Conservation (phyloP, 1,140 invertebrate species). For the Drosophila guanche region DNA sequence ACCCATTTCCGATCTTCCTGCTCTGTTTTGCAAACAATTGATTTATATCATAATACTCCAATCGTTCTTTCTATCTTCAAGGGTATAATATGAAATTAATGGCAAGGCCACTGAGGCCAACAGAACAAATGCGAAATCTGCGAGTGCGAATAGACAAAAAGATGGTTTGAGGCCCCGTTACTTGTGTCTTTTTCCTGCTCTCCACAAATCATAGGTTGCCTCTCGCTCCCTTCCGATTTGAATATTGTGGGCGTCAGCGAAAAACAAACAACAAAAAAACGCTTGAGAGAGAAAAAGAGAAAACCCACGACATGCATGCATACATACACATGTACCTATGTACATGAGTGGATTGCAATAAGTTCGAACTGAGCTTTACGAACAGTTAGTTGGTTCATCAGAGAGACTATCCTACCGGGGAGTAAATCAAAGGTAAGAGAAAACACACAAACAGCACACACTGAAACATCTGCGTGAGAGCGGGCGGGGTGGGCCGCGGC, state of each 20-base stretch:
- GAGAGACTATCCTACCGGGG: background rate
- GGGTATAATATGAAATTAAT: conserved; percentile 6
- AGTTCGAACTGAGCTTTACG: background rate
- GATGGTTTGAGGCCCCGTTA: conserved; percentile 5
- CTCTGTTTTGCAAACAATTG: too few relatives aligned
- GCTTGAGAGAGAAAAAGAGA: background rate
- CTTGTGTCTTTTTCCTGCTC: conserved; percentile 9
- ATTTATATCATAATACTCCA: too few relatives aligned
- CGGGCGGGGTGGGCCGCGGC: background rate
- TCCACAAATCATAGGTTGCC: background rate
- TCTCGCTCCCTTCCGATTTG: background rate
- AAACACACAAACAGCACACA: background rate
- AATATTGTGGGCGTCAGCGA: background rate
- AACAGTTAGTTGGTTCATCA: too few relatives aligned
- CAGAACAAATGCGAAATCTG: background rate
- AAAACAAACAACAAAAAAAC: background rate
- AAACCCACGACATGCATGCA: background rate
- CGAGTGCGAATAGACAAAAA: too few relatives aligned
- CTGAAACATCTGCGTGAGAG: conserved; percentile 24
- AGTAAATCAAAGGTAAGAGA: too few relatives aligned
- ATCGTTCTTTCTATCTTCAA: too few relatives aligned
- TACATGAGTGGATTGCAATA: conserved; percentile 1
- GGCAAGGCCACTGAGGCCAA: conserved; percentile 4
- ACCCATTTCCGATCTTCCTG: too few relatives aligned
- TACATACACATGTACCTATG: background rate